Evolutionary conservation across 2,888 invertebrate genomes (phyloP).

Genomic region (Andrena hattorfiana): DNA sequence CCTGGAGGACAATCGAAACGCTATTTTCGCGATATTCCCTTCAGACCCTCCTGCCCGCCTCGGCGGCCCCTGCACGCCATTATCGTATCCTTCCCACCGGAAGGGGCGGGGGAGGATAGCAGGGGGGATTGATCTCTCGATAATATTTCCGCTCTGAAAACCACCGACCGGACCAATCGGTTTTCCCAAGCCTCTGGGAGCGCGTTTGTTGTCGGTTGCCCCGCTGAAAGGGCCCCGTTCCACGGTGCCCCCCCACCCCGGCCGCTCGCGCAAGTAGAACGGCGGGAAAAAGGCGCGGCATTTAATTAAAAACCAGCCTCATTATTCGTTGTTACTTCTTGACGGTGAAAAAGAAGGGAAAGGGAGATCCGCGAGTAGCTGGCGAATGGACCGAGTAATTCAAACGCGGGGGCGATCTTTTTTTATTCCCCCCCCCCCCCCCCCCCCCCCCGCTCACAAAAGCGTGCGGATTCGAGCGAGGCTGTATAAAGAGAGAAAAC

Average conservation of each 20-base stretch:
- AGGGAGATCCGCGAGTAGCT: too few relatives aligned
- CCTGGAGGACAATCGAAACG: too few relatives aligned
- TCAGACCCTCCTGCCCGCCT: not conserved
- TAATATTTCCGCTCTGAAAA: slow-evolving; percentile 38
- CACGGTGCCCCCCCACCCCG: too few relatives aligned
- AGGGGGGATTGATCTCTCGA: slow-evolving; percentile 5
- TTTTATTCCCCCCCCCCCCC: not conserved
- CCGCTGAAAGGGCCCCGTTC: not conserved
- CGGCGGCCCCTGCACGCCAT: not conserved
- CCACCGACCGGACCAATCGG: slow-evolving; percentile 21
- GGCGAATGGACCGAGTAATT: slow-evolving; percentile 45
- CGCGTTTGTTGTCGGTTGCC: not conserved
- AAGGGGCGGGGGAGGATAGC: not conserved
- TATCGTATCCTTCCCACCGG: slow-evolving; percentile 7
- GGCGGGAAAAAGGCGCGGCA: not conserved
- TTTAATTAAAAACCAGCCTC: slow-evolving; percentile 48
- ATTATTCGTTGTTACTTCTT: slow-evolving; percentile 42
- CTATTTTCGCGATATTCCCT: not conserved
- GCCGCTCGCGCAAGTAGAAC: not conserved
- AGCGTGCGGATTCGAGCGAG: slow-evolving; percentile 16
- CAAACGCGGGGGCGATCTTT: slow-evolving; percentile 16
- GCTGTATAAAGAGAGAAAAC: not conserved
- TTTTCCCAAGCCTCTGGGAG: not conserved
- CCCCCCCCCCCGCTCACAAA: slow-evolving; percentile 23
- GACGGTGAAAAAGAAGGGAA: not conserved